A percentile compares a stretch with the other conserved stretches of the same genome.
Evolutionary conservation across 2,888 invertebrate genomes (phyloP).

Genomic region (Caenorhabditis macrosperma): DNA sequence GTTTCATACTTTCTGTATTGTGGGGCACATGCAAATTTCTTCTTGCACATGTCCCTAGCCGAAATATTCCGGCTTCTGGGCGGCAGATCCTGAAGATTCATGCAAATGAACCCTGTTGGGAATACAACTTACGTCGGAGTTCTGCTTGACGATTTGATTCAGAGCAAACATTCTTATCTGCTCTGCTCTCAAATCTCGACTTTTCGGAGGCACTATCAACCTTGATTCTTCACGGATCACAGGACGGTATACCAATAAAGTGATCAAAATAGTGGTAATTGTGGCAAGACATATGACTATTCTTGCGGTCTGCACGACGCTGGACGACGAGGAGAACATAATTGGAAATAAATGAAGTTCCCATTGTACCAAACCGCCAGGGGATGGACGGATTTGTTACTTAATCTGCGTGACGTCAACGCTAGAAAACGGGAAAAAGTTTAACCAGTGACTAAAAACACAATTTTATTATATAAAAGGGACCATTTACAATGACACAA

Average conservation of each 20-base stretch:
- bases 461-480: background rate
- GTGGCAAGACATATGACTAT: slow-evolving; percentile 4
- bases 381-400: slow-evolving; percentile 23
- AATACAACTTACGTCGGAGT: slow-evolving; percentile 32
- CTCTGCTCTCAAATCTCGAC: slow-evolving; percentile 33
- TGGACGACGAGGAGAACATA: slow-evolving; percentile 20
- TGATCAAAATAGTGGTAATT: slow-evolving; percentile 18
- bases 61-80: slow-evolving; percentile 19
- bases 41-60: slow-evolving; percentile 33
- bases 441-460: slow-evolving; percentile 2
- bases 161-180: slow-evolving; percentile 33
- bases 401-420: slow-evolving; percentile 36
- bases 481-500: slow-evolving; percentile 14
- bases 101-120: background rate
- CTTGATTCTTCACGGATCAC: slow-evolving; percentile 6
- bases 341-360: slow-evolving; percentile 30
- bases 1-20: slow-evolving; percentile 44
- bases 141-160: slow-evolving; percentile 39
- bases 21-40: slow-evolving; percentile 27
- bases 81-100: slow-evolving; percentile 33
- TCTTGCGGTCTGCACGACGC: slow-evolving; percentile 12
- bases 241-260: slow-evolving; percentile 5
- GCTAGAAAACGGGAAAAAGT: background rate
- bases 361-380: slow-evolving; percentile 6
- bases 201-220: slow-evolving; percentile 4